Percentiles rank a stretch among this genome's conserved stretches.
These are phyloP conservation scores for Plebejus anna DNA, from an alignment of 2,888 invertebrate genomes.

Conservation along the genomic window DNA sequence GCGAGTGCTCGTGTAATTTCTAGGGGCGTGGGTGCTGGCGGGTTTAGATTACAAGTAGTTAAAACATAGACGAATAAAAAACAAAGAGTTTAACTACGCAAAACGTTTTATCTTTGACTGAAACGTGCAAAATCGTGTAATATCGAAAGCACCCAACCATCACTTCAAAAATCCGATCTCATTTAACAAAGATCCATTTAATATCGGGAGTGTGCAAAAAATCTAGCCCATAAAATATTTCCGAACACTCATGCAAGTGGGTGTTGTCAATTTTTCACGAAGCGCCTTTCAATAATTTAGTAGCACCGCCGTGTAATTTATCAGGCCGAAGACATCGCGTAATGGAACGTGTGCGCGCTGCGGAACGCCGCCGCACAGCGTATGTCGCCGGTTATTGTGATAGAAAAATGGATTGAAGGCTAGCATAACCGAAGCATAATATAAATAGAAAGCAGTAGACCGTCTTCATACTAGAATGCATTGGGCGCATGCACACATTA, in stretches of 20 bases:
- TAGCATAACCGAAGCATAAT: constrained; percentile 27
- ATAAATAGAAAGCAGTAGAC: neutral
- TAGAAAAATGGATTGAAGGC: constrained; percentile 34
- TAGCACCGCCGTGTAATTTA: constrained; percentile 39
- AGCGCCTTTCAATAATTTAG: constrained; percentile 41
- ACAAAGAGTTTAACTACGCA: neutral
- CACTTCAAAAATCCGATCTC: constrained; percentile 9
- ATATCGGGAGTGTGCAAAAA: constrained; percentile 15
- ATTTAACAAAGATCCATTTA: neutral
- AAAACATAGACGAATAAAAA: neutral
- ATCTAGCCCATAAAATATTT: constrained; percentile 28
- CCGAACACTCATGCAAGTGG: constrained; percentile 29
- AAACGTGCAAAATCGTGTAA: neutral
- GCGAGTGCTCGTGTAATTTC: no score
- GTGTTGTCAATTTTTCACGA: constrained; percentile 39
- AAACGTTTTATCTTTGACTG: neutral
- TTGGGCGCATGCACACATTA: neutral
- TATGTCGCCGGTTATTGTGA: constrained; percentile 37
- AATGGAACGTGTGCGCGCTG: constrained; percentile 42
- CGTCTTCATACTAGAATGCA: neutral
- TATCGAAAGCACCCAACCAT: neutral
- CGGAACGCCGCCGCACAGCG: constrained; percentile 36
- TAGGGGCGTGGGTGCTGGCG: no score
- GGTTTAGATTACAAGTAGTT: no score
- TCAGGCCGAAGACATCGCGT: constrained; percentile 42